Evolutionary conservation across 2,888 invertebrate species (phyloP), one percentile per base, ranked within the genome.

Genomic region (Perizoma affinitatum): DNA sequence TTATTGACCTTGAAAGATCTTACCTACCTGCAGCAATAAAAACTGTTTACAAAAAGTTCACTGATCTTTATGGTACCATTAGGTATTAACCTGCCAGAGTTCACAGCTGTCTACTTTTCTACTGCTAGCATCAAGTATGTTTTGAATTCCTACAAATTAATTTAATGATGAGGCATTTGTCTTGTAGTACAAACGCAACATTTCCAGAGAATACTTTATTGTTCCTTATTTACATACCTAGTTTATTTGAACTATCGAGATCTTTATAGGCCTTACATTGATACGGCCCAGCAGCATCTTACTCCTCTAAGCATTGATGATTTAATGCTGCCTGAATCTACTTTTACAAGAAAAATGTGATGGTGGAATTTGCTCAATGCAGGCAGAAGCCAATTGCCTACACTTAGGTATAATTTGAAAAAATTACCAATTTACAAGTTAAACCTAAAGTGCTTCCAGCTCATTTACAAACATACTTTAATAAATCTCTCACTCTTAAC

Each of bases 341-440:
- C 56, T 42, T 59, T 58, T 46, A 52, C 46, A 62, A 45, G 44
- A 49, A 54, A 46, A 63, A 54, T 49, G 55, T 46, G 43, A 50
- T 36, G 57, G 51, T 61, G 63, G 61, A 57, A 58, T 50, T 61
- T 64, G 54, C 48, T 65, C 50, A 61, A 64, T 65, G 59, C 57
- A 65, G 65, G 61, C 52, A 54, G 51, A 64, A 69, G 72, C 66
- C 67, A 49, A 66, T 65, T 56, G 60, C 58, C 68, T 70, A 62
- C 63, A 54, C 58, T 63, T 58, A 67, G 51, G 66, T 61, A 67
- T 61, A 58, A 68, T 71, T 76, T 76, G 66, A 75, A 77, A n/a
- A 76, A 70, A 72, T 70, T 70, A 72, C 69, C 70, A 75, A 75
- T 75, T 72, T 76, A 74, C 72, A 73, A 64, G 54, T 68, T 67